These are phyloP conservation scores for Myocastor coypus DNA, from an alignment of 2,113 vertebrate species.

Conservation along the genomic window DNA sequence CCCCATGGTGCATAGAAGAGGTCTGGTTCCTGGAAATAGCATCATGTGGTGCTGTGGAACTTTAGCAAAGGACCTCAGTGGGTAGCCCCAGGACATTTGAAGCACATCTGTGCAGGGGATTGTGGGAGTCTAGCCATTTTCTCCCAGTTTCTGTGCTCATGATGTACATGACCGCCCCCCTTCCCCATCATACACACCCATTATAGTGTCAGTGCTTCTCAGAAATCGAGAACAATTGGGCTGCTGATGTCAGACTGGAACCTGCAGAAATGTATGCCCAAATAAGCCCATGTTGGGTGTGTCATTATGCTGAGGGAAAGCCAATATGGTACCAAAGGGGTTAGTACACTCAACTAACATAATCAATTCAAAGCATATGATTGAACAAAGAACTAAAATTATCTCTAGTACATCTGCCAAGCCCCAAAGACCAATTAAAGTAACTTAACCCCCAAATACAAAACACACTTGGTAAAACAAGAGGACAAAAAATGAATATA, in stretches of 20 bases:
- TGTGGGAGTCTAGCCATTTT: too few species aligned
- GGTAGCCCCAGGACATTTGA: not conserved
- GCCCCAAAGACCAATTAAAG: not conserved
- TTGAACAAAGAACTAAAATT: not conserved
- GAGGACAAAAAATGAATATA: not conserved
- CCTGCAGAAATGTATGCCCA: not conserved
- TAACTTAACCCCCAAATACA: not conserved
- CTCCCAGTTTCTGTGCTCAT: not conserved
- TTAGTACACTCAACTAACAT: not conserved
- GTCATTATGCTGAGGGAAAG: not conserved
- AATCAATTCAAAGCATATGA: not conserved
- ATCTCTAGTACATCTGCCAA: not conserved
- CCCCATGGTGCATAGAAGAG: not conserved
- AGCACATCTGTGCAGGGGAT: not conserved
- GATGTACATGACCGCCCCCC: not conserved
- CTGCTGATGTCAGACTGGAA: not conserved
- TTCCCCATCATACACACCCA: too few species aligned
- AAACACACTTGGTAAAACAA: not conserved
- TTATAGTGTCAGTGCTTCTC: too few species aligned
- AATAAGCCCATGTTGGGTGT: not conserved
- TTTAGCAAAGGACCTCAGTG: not conserved
- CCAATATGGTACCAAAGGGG: not conserved
- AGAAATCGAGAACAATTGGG: not conserved
- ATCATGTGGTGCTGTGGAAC: not conserved
- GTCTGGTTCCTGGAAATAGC: not conserved